phyloP scores from a whole-genome alignment of 1,140 invertebrate species.

The Drosophila quadrilineata region DNA sequence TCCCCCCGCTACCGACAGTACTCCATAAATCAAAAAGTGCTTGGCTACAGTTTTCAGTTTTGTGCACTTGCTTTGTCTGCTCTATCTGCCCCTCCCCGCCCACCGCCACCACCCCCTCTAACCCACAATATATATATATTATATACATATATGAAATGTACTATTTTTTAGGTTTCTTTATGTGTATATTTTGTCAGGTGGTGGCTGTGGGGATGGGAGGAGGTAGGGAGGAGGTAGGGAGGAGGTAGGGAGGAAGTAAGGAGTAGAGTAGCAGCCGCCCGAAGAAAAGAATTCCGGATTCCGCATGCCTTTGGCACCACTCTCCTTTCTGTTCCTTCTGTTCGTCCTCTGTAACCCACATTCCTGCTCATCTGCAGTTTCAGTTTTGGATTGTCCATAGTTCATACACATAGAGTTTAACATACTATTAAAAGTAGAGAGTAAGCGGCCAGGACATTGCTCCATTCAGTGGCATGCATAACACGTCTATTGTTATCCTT shows the following conservation, averaged over 20 bases:
- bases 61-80: constrained; percentile 70
- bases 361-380: too few relatives aligned
- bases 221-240: background rate
- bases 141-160: background rate
- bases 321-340: constrained; percentile 67
- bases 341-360: too few relatives aligned
- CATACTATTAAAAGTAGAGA: constrained; percentile 72
- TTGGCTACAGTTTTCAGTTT: constrained; percentile 77
- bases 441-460: constrained; percentile 43
- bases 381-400: too few relatives aligned
- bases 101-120: background rate
- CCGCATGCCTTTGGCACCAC: constrained; percentile 70
- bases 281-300: constrained; percentile 51
- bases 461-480: background rate
- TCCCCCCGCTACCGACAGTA: too few relatives aligned
- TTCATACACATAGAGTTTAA: constrained; percentile 68
- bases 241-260: background rate
- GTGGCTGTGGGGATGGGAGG: constrained; percentile 5
- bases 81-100: constrained; percentile 17
- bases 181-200: constrained; percentile 30
- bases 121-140: background rate
- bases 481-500: constrained; percentile 30
- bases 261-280: too few relatives aligned
- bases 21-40: constrained; percentile 76
- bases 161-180: constrained; percentile 51